Base-by-base conservation (phyloP, 2,888 invertebrate genomes). In the Bibio marci region DNA sequence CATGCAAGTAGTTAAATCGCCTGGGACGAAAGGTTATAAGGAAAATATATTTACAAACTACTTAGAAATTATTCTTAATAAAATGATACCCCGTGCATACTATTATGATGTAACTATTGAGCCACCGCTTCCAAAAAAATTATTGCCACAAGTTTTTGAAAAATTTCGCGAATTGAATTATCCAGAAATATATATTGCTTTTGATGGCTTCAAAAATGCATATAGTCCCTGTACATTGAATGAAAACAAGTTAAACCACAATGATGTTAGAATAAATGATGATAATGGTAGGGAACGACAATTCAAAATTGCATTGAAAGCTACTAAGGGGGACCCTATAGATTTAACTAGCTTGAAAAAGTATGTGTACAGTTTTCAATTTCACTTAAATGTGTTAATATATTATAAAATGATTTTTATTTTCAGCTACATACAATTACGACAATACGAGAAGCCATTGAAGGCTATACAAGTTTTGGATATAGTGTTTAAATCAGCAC, bases 51-150 rank as follows among this genome's bases (percentile, higher is more conserved):
- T n/a, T n/a, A n/a, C n/a, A n/a, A n/a, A n/a, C n/a, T n/a, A n/a
- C n/a, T n/a, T n/a, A n/a, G n/a, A n/a, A n/a, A n/a, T n/a, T n/a
- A n/a, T n/a, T n/a, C n/a, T n/a, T n/a, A n/a, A n/a, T n/a, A n/a
- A n/a, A n/a, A n/a, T n/a, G n/a, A n/a, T n/a, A n/a, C n/a, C n/a
- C n/a, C n/a, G n/a, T n/a, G n/a, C n/a, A n/a, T 59, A 68, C 51
- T 92, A 95, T 51, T 95, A 95, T 56, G 94, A 95, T 50, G 79
- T 90, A 0, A 65, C 59, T 1, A 67, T 83, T 27, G 62, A 54
- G 2, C 82, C 83, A 0, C 79, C 81, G 13, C 70, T 58, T 32
- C 80, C 82, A 0, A 80, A 76, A 48, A 73, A 70, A 47, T 59
- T 76, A 46, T 49, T 74, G 38, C 60, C 73, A 1, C 37, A 44